Conservation (phyloP, 2,113 vertebrate genomes). For the Eonycteris spelaea region DNA sequence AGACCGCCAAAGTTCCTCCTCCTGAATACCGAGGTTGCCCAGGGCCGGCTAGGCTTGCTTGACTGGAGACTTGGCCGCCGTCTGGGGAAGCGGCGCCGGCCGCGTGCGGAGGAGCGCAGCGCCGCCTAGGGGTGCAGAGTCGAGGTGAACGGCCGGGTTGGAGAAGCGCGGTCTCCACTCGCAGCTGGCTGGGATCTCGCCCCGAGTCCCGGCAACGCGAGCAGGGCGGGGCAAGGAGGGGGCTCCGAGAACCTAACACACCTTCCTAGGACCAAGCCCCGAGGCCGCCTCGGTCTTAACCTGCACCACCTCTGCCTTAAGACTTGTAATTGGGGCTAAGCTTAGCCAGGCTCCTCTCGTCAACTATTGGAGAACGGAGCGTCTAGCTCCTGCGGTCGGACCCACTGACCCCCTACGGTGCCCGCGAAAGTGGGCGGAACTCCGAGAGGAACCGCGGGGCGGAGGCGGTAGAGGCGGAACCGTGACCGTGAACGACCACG, state of each 20-base stretch:
- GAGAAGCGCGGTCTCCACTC: accelerated
- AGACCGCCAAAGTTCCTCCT: neutral
- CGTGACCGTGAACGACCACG: neutral
- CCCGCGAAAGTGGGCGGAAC: neutral
- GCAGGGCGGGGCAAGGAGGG: accelerated
- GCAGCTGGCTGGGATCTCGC: accelerated
- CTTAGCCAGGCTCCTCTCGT: neutral
- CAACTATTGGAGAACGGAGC: neutral
- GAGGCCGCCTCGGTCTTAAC: neutral
- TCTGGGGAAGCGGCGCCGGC: neutral
- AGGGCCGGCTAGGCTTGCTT: neutral
- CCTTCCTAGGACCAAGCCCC: neutral
- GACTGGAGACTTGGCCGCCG: neutral
- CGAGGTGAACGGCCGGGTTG: accelerated
- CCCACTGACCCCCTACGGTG: neutral
- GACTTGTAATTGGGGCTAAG: neutral
- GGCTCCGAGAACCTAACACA: neutral
- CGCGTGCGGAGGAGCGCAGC: slow-evolving; percentile 61
- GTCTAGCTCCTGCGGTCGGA: accelerated
- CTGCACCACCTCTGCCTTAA: neutral
- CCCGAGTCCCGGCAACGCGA: accelerated
- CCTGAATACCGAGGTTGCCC: neutral
- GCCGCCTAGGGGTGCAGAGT: slow-evolving; percentile 68
- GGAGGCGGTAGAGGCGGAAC: neutral
- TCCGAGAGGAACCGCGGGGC: neutral